A percentile compares a stretch with the other conserved stretches of the same genome.
phyloP scores from a whole-genome alignment of 2,888 invertebrate species.

The Chrysodeixis includens region DNA sequence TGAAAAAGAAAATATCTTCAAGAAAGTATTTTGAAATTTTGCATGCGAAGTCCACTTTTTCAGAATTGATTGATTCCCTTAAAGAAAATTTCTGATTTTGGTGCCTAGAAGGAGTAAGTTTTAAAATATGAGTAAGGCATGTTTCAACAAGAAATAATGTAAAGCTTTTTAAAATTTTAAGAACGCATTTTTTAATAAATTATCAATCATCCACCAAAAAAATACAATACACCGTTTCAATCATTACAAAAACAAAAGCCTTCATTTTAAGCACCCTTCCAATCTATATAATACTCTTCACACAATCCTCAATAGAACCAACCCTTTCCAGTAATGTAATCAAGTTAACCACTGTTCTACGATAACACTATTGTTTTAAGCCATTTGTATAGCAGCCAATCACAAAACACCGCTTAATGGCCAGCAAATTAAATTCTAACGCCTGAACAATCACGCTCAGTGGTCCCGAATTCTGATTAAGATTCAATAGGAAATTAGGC shows the following conservation, averaged over 20 bases:
- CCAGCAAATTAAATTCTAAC: slow-evolving; percentile 8
- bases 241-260: background rate
- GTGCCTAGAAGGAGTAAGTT: no score
- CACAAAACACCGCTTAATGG: slow-evolving; percentile 1
- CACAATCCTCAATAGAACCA: background rate
- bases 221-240: no score
- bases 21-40: no score
- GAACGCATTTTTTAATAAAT: no score
- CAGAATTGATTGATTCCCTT: no score
- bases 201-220: no score
- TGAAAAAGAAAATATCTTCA: no score
- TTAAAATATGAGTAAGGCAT: no score
- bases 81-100: no score
- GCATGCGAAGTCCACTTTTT: no score
- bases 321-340: slow-evolving; percentile 21
- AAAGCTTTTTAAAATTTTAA: no score
- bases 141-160: no score
- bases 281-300: background rate
- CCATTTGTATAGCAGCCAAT: slow-evolving; percentile 15
- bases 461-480: background rate
- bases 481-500: slow-evolving; percentile 1
- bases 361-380: slow-evolving; percentile 24
- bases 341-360: slow-evolving; percentile 15
- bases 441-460: slow-evolving; percentile 3
- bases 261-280: background rate